Base-by-base conservation (phyloP, 2,888 invertebrate species). In the Thymelicus acteon region DNA sequence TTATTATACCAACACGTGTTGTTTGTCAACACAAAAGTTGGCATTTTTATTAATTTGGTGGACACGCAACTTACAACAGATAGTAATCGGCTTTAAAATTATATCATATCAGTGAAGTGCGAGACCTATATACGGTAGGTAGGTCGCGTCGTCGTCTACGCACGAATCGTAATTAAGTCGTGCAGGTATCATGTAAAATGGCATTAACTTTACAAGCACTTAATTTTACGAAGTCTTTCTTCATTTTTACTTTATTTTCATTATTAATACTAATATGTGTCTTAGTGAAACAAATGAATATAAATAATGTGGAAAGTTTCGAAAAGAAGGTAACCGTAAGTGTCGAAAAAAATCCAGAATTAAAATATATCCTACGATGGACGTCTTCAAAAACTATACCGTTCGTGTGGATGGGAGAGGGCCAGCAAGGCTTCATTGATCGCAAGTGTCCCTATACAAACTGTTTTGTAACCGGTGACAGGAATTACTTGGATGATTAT, bases 331-430 rank as follows among this genome's bases (percentile, higher is more conserved):
- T n/a, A 48, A 47, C 10, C 5, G 13, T 8, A 44, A 31, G 31
- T 2, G 40, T 7, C 4, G 65, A 68, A 7, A 60, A 60, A 31
- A 71, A 71, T 60, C n/a, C 52, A 31, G 69, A 72, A 4, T 62
- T 85, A 6, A 87, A 88, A 77, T 82, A 87, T 67, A 83, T 90
- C 71, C 75, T 90, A 54, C 76, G 81, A 71, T 91, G 89, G 90
- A 88, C 88, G 3, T 73, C 77, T 2, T 72, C 81, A 8, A 71
- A 74, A 6, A 76, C 69, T 6, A 80, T 84, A 6, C 89, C 89
- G 0, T 89, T 90, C 71, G 77, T 79, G 10, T 84, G 82, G 54
- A 80, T 91, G 73, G 78, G 78, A 10, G 66, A 74, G 40, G 89
- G 87, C 0, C 75, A 63, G 24, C 72, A 79, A 15, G 80, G 80